phyloP scores from a whole-genome alignment of 1,140 invertebrate species.

The Sesamia nonagrioides region DNA sequence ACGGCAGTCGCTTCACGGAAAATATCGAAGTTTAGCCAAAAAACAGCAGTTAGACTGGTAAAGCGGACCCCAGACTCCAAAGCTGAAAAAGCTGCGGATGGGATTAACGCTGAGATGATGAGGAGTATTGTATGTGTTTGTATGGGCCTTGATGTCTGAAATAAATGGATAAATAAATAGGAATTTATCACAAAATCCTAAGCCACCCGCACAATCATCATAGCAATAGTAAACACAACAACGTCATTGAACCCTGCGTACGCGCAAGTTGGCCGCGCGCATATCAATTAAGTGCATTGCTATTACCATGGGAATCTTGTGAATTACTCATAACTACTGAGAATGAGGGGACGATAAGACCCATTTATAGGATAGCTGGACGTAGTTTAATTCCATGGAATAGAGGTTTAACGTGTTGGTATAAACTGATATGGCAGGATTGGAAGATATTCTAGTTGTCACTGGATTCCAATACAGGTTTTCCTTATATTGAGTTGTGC shows the following conservation, averaged over 20 bases:
- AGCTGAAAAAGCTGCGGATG: too few species aligned
- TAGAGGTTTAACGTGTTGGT: conserved; percentile 9
- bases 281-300: conserved; percentile 70
- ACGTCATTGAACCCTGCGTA: conserved; percentile 60
- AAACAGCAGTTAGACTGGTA: too few species aligned
- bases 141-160: too few species aligned
- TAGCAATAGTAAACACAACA: conserved; percentile 51
- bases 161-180: too few species aligned
- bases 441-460: not conserved
- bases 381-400: not conserved
- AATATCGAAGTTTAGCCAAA: too few species aligned
- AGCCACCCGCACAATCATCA: not conserved
- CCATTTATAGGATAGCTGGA: conserved; percentile 11
- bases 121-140: too few species aligned
- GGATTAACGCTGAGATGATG: too few species aligned
- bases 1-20: too few species aligned
- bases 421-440: not conserved
- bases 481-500: not conserved
- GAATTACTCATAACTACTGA: conserved; percentile 38
- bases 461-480: conserved; percentile 6
- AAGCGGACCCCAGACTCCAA: too few species aligned
- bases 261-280: conserved; percentile 60
- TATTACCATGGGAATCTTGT: conserved; percentile 62
- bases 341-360: conserved; percentile 6
- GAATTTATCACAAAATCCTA: not conserved